Conservation (phyloP, 2,888 invertebrate genomes). For the Baronia brevicornis region DNA sequence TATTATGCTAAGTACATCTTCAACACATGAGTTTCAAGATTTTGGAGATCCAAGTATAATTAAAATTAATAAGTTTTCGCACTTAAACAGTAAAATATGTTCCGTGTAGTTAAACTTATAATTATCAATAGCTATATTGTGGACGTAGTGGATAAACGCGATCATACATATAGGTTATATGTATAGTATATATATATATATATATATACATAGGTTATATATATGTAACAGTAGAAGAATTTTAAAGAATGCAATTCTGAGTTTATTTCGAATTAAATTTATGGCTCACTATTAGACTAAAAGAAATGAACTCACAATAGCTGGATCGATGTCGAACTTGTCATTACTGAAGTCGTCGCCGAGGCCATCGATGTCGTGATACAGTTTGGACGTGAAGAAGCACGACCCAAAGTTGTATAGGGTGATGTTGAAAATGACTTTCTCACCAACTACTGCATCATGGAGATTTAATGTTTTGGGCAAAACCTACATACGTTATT, state of each 20-base stretch:
- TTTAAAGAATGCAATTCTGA: background rate
- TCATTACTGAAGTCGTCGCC: constrained; percentile 52
- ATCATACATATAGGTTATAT: too few species aligned
- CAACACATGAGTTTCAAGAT: too few species aligned
- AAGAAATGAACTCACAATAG: constrained; percentile 39
- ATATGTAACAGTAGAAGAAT: background rate
- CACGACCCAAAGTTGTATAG: constrained; percentile 58
- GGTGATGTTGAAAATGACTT: constrained; percentile 33
- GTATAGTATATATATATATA: too few species aligned
- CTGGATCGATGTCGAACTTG: constrained; percentile 46
- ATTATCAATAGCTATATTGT: too few species aligned
- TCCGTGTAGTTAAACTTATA: too few species aligned
- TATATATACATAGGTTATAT: too few species aligned
- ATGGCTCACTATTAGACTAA: background rate
- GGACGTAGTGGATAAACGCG: too few species aligned
- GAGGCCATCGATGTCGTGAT: constrained; percentile 45
- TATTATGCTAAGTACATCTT: too few species aligned
- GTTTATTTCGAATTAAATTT: background rate
- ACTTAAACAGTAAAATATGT: too few species aligned
- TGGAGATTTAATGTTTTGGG: constrained; percentile 53
- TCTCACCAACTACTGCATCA: constrained; percentile 52
- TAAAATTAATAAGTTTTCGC: too few species aligned
- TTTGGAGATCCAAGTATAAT: too few species aligned
- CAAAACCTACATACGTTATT: constrained; percentile 38
- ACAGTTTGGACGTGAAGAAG: constrained; percentile 54